Evolutionary conservation across 2,888 invertebrate species (phyloP), one percentile per base, ranked within the genome.

Genomic region (Drosophila differens): DNA sequence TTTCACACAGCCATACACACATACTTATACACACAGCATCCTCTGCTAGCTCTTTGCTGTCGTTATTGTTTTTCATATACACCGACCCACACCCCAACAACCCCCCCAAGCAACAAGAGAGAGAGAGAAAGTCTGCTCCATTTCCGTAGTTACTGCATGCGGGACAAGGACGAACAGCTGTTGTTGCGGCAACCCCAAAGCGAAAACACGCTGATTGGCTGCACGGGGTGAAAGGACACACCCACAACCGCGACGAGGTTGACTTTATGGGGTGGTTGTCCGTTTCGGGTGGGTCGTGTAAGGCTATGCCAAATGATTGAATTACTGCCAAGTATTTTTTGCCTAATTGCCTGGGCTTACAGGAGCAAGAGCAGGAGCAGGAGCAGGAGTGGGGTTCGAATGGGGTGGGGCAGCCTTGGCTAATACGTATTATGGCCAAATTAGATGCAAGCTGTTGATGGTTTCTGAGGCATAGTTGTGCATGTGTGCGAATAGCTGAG

Each of bases 271-370:
- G 66, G 65, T 55, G 51, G 54, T 22, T 57, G 59, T 55, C 44
- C 47, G 22, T 41, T 52, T 52, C 49, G 52, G 54, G 32, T 64
- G 79, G 83, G 81, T 37, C 63, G 70, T 79, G 86, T 79, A 79
- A 66, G 63, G 79, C 81, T 74, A 86, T 86, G 89, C 70, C 67
- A 70, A 72, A 57, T 79, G 80, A 92, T 92, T 90, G 82, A 91
- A 91, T 92, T 92, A 92, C 82, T 73, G 82, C 77, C 85, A 90
- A 85, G 86, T 85, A 90, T 90, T 90, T 88, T 82, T 63, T 58
- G 83, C 69, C 67, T 72, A 81, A 88, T 89, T 91, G 88, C 82
- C 83, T 35, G 72, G 66, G 65, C 72, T 79, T 76, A 79, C 65
- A 19, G 61, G 30, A 30, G 14, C 14, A 14, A 2, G 4, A 12